A percentile compares a stretch with the other conserved stretches of the same genome.
Conservation (phyloP, 2,888 invertebrate genomes). For the Lepidochitona cinerea region DNA sequence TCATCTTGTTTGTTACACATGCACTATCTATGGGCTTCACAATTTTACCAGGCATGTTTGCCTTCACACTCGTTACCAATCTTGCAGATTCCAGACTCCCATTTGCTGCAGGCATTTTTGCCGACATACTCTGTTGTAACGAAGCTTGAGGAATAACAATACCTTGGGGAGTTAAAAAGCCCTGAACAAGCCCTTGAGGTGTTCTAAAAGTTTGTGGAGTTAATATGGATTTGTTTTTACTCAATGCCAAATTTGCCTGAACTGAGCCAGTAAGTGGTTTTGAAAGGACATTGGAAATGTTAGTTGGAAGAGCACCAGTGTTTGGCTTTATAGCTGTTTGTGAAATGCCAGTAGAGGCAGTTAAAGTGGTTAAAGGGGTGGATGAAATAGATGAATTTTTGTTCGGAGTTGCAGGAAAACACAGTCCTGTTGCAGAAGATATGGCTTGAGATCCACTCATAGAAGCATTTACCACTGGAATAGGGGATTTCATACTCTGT, state of each 20-base stretch:
- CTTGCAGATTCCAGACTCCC: neutral
- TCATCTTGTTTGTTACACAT: neutral
- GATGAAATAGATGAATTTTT: neutral
- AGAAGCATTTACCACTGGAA: conserved; percentile 38
- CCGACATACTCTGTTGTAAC: neutral
- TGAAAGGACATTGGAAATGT: no score
- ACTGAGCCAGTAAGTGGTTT: neutral
- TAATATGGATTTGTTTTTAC: conserved; percentile 40
- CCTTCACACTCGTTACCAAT: neutral
- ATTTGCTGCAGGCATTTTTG: neutral
- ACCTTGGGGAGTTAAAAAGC: conserved; percentile 46
- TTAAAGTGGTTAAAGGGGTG: conserved; percentile 17
- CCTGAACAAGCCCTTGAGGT: conserved; percentile 44
- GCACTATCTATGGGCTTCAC: neutral
- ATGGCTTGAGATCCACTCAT: neutral
- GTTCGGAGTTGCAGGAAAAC: neutral
- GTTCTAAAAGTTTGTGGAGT: conserved; percentile 37
- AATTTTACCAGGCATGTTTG: neutral
- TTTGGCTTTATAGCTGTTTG: neutral
- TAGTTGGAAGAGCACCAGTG: neutral
- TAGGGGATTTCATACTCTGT: conserved; percentile 63
- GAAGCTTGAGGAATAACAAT: conserved; percentile 33
- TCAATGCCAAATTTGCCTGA: neutral
- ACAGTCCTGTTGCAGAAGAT: neutral
- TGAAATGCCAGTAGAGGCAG: neutral